Evolutionary conservation across 1,140 invertebrate genomes (phyloP), one percentile per base, ranked within the genome.

Genomic region (Pseudomyrmex dendroicus): DNA sequence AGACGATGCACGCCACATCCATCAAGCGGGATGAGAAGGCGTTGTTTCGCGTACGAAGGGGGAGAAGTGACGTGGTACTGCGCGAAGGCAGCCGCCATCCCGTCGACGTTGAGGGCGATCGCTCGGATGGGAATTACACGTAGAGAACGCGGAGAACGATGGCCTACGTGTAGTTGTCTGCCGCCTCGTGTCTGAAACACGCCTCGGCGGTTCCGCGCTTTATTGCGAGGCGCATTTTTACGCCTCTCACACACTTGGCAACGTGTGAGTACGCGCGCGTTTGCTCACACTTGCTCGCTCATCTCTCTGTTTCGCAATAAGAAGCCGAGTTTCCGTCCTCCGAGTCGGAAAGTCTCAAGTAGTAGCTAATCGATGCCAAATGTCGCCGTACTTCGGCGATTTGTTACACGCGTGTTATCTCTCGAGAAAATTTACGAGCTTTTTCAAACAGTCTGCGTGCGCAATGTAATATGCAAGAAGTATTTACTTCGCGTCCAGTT

Each of bases 11-110:
- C 72, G 87, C 70, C 67, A 86, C 89, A 90, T 90, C 86, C 84
- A 90, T 89, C 89, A 90, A 89, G 57, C 56, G 62, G 85, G 82
- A 89, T 89, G 89, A 90, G 86, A 87, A 84, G 63, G 72, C 83
- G 80, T 88, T 89, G 82, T 90, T 84, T 84, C 74, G 68, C 63
- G 62, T 85, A 83, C 67, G 80, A 70, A 4, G 35, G 4, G 35
- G 5, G 35, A 5, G 5, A 35, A 35, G 80, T 86, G 86, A 90
- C 78, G 86, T 72, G 82, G 57, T 83, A 77, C 73, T 72, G 66
- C 66, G n/a, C 76, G n/a, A 78, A 70, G 76, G 50, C 64, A 78
- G 44, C 10, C 52, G 50, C 54, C 13, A 48, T 9, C 35, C 44
- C 61, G 35, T 57, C 46, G 63, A 44, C 72, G 70, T 59, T 62